Evolutionary conservation across 2,888 invertebrate genomes (phyloP), one percentile per base, ranked within the genome.

Genomic region (Sicus ferrugineus): DNA sequence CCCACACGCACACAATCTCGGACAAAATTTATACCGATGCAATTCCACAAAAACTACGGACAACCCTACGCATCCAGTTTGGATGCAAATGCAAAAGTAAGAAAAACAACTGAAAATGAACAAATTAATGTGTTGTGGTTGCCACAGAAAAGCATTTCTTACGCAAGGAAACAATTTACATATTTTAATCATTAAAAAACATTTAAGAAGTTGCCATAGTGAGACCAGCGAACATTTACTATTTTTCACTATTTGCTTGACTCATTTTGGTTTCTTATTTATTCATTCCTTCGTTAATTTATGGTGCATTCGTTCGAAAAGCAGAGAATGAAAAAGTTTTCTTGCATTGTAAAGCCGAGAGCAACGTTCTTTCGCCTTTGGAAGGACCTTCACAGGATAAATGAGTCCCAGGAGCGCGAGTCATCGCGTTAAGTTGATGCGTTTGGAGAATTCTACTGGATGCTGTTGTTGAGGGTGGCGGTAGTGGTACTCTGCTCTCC

Each of bases 101-200:
- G n/a, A 42, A 42, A 16, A 38, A 11, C 54, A 65, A 31, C 21
- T 7, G 50, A 7, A 52, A 30, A 1, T 38, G 21, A 16, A 21
- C 23, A 61, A 42, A 26, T 54, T 16, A 54, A 38, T 7, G 16
- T 19, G 54, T 54, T 54, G 26, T 54, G 21, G 5, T 48, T 58
- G 21, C 34, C 58, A 31, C 58, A 42, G 23, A 67, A 58, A 19
- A 58, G 21, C 64, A 34, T 65, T 59, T 67, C 67, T 50, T 59
- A 59, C 48, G 31, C 67, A 67, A 67, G 30, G 58, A 31, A 58
- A 59, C 58, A 42, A 67, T 67, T 67, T 67, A 59, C 67, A 67
- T 67, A 67, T 67, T 67, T 48, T 67, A 67, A 67, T 67, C 59
- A 67, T 67, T 67, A 48, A 30, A 58, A 67, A 59, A 67, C 59